A percentile compares a stretch with the other conserved stretches of the same genome.
Evolutionary conservation across 1,140 invertebrate genomes (phyloP).

Genomic region (Ceratosolen solmsi): DNA sequence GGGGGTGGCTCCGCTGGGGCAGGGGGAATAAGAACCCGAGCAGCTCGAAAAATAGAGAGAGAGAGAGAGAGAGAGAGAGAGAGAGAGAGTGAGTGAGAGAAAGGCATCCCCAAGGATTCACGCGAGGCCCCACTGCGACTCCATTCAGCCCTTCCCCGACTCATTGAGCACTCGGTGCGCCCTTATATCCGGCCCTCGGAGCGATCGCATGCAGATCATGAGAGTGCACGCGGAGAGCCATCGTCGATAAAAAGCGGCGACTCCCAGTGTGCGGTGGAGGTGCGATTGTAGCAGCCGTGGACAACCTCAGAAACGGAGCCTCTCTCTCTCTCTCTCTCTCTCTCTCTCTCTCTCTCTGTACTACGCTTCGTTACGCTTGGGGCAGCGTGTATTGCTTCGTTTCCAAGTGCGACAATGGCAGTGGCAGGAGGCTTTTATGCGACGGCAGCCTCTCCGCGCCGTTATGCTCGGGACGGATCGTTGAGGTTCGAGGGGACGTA

Average conservation of each 20-base stretch:
- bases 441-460: neutral
- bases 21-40: no score
- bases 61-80: no score
- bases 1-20: no score
- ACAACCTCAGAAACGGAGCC: conserved; percentile 38
- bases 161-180: conserved; percentile 67
- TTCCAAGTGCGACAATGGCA: conserved; percentile 53
- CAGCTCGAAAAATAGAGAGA: conserved; percentile 47
- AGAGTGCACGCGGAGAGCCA: conserved; percentile 47
- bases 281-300: conserved; percentile 10
- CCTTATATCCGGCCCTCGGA: conserved; percentile 56
- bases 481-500: conserved; percentile 49
- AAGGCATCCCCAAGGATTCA: conserved; percentile 55
- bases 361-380: conserved; percentile 61
- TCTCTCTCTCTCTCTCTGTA: conserved; percentile 35
- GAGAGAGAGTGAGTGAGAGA: conserved; percentile 34
- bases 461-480: neutral
- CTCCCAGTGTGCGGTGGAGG: no score
- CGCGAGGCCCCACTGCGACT: conserved; percentile 51
- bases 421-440: conserved; percentile 37
- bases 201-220: conserved; percentile 39
- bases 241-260: conserved; percentile 67
- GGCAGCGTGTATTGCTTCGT: conserved; percentile 66
- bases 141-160: conserved; percentile 61
- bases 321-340: conserved; percentile 6